A percentile compares a stretch with the other conserved stretches of the same genome.
These are phyloP conservation scores for Montipora capricornis DNA, from an alignment of 64 coral and sea anemone species.

Conservation along the genomic window DNA sequence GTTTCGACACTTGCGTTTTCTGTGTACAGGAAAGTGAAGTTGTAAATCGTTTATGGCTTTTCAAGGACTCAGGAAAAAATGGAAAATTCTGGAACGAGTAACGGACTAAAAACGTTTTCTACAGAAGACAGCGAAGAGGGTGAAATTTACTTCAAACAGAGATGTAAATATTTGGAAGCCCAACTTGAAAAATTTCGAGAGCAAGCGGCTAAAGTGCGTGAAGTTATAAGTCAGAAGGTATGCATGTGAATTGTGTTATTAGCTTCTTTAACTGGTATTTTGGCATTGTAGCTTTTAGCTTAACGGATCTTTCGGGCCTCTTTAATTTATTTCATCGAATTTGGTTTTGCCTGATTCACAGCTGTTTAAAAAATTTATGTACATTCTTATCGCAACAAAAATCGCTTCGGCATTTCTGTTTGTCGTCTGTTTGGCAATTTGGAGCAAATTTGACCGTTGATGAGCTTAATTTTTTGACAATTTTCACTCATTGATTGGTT, in stretches of 20 bases:
- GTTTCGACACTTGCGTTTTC: neutral
- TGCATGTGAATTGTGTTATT: neutral
- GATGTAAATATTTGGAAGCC: slow-evolving; percentile 66
- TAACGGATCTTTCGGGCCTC: neutral
- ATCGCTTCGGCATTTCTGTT: neutral
- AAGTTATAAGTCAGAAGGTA: slow-evolving; percentile 77
- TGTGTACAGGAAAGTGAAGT: slow-evolving; percentile 4
- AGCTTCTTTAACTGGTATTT: neutral
- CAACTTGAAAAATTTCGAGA: slow-evolving; percentile 72
- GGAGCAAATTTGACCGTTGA: neutral
- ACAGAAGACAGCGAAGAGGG: slow-evolving; percentile 42
- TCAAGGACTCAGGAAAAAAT: neutral
- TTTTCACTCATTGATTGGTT: neutral
- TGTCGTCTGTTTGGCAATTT: neutral
- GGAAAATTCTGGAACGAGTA: slow-evolving; percentile 32
- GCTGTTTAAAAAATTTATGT: neutral
- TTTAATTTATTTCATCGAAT: slow-evolving; percentile 6
- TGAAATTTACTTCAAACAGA: slow-evolving; percentile 60
- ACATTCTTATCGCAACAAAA: neutral
- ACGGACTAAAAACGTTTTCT: neutral
- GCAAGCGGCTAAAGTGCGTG: slow-evolving; percentile 77
- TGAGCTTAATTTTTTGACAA: neutral
- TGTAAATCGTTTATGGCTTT: neutral
- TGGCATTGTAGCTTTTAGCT: neutral
- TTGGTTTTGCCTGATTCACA: neutral